A percentile compares a stretch with the other conserved stretches of the same genome.
phyloP scores from a whole-genome alignment of 1,140 invertebrate genomes.

The Centruroides sculpturatus region DNA sequence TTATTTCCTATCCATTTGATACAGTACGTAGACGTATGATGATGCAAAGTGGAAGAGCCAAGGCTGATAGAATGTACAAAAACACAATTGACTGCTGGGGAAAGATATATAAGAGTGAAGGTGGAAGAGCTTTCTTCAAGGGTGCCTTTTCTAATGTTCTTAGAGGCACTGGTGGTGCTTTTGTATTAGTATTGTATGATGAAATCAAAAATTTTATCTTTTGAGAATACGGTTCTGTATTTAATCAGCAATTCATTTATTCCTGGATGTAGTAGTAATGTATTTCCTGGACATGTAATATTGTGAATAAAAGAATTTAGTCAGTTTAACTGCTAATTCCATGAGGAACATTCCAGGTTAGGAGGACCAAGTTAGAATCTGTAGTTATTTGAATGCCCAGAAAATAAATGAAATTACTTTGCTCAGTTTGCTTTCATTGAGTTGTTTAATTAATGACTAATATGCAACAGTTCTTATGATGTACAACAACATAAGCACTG shows the following conservation, averaged over 20 bases:
- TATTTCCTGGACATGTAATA: too few species aligned
- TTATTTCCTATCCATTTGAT: constrained; percentile 87
- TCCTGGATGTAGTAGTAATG: too few species aligned
- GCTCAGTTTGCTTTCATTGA: too few species aligned
- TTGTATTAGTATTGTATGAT: constrained; percentile 66
- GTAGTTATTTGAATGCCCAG: too few species aligned
- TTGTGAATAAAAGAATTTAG: too few species aligned
- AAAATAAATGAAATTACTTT: too few species aligned
- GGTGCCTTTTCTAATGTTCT: constrained; percentile 63
- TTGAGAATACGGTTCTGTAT: not conserved
- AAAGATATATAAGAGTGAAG: constrained; percentile 58
- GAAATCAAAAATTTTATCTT: constrained; percentile 43
- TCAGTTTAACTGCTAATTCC: too few species aligned
- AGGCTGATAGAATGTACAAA: constrained; percentile 62
- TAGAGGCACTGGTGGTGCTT: constrained; percentile 61
- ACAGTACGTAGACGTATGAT: constrained; percentile 87
- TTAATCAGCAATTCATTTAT: not conserved
- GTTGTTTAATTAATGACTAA: too few species aligned
- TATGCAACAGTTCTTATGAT: too few species aligned
- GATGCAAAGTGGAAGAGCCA: constrained; percentile 68
- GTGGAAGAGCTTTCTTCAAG: constrained; percentile 62
- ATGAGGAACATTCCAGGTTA: too few species aligned
- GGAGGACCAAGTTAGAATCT: too few species aligned
- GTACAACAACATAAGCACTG: too few species aligned
- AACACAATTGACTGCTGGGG: constrained; percentile 66